Percentiles rank a stretch among this genome's conserved stretches.
These are phyloP conservation scores for Maniola jurtina DNA, from an alignment of 1,140 invertebrate species.

Conservation along the genomic window DNA sequence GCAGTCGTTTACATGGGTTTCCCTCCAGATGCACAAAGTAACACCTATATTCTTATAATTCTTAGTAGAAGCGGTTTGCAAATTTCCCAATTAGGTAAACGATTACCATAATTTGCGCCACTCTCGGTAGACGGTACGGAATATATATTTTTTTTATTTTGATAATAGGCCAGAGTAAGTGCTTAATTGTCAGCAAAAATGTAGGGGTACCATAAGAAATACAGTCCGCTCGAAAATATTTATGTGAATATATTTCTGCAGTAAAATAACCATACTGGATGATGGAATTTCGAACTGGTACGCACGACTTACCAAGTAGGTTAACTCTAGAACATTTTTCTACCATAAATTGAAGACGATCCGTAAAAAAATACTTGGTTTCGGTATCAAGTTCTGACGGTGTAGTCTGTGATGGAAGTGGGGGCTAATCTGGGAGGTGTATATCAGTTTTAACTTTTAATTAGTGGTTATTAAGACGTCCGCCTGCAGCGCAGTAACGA, in stretches of 20 bases:
- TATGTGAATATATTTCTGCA: background rate
- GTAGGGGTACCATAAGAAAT: background rate
- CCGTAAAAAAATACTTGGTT: too few relatives aligned
- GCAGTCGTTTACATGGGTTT: background rate
- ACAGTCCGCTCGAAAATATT: background rate
- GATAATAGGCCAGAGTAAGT: background rate
- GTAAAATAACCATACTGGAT: background rate
- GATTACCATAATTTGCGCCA: slow-evolving; percentile 19
- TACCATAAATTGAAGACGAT: too few relatives aligned
- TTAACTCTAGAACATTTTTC: too few relatives aligned
- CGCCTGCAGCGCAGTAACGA: too few relatives aligned
- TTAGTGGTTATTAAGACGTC: too few relatives aligned
- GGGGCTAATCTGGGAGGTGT: too few relatives aligned
- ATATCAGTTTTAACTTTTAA: too few relatives aligned
- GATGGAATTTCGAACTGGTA: too few relatives aligned
- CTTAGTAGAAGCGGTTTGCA: slow-evolving; percentile 13
- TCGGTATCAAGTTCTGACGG: too few relatives aligned
- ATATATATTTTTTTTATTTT: slow-evolving; percentile 9
- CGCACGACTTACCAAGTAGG: too few relatives aligned
- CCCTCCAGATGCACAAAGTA: background rate
- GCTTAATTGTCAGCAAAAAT: slow-evolving; percentile 9
- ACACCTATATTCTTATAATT: slow-evolving; percentile 2
- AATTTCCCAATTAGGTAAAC: slow-evolving; percentile 13
- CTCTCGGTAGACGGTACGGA: background rate
- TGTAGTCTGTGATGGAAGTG: too few relatives aligned